Evolutionary conservation across 1,140 invertebrate species (phyloP), one percentile per base, ranked within the genome.

Genomic region (Lamellibrachia luymesi): DNA sequence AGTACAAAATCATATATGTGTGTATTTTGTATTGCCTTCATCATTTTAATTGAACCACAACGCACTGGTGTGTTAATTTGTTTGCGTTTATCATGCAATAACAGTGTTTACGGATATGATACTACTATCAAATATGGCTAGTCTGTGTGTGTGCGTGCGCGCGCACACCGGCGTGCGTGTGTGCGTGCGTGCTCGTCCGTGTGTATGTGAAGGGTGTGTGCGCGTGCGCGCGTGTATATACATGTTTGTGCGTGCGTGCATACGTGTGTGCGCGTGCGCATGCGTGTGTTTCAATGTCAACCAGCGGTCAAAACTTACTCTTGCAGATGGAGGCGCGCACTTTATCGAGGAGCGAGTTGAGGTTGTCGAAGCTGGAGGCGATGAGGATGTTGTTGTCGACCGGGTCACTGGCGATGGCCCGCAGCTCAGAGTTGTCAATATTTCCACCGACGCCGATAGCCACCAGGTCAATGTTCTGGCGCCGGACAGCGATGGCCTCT

Each of bases 351-450:
- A 93, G 25, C 13, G 13, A 50, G 25, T 92, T 51, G 56, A 93
- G 91, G 56, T n/a, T 49, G 51, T 56, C 91, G 51, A 93, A 93
- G 51, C 92, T 52, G 6, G 2, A 17, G 17, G 51, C 51, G 50
- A 27, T 56, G 22, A 92, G 38, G 10, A 27, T 50, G 91, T 93
- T 93, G 2, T 50, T 38, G 50, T 51, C 6, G 13, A 56, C n/a
- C 4, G 93, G 93, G 25, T 80, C 50, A 51, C 93, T 93, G 91
- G 93, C 93, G 50, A 93, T 92, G n/a, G 25, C 50, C 22, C 51
- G 49, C 91, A 93, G 91, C 49, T 92, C 91, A 5, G 51, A 25
- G 6, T 64, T 2, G 38, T 90, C 27, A 50, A 92, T 92, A 51
- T 92, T 52, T 22, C n/a, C n/a, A 7, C 50, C 51, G 56, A 93